A percentile compares a stretch with the other conserved stretches of the same genome.
Evolutionary conservation across 37 sponge, comb jelly and placozoan species (phyloP).

Genomic region (Chondrilla cf. caribensis): DNA sequence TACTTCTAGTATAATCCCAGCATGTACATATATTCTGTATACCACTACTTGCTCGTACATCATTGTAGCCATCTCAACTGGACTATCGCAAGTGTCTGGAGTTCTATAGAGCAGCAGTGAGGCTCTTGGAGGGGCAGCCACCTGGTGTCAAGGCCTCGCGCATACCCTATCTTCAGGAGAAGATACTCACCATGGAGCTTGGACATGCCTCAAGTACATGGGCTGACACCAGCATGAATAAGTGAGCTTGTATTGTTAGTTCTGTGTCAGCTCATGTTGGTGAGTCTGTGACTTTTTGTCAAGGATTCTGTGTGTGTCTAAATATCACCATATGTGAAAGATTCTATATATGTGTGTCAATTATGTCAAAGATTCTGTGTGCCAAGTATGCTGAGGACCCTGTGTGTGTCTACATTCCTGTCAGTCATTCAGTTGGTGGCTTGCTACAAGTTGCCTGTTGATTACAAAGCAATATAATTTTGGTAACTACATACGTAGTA

Average conservation of each 20-base stretch:
- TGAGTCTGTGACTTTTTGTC: too few relatives aligned
- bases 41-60: too few relatives aligned
- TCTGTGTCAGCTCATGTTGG: too few relatives aligned
- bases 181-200: slow-evolving; percentile 46
- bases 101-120: slow-evolving; percentile 37
- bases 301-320: too few relatives aligned
- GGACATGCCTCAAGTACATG: not conserved
- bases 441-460: not conserved
- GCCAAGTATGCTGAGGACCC: too few relatives aligned
- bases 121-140: slow-evolving; percentile 9
- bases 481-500: too few relatives aligned
- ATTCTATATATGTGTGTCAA: too few relatives aligned
- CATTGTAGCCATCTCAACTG: slow-evolving; percentile 1
- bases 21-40: too few relatives aligned
- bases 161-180: slow-evolving; percentile 43
- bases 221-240: not conserved
- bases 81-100: slow-evolving; percentile 10
- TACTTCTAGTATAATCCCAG: too few relatives aligned
- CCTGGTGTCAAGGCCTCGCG: not conserved
- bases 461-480: not conserved
- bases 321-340: too few relatives aligned
- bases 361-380: too few relatives aligned
- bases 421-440: not conserved
- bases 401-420: too few relatives aligned
- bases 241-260: slow-evolving; percentile 8